A percentile compares a stretch with the other conserved stretches of the same genome.
Conservation (phyloP, 2,888 invertebrate genomes). For the Boloria euphrosyne region DNA sequence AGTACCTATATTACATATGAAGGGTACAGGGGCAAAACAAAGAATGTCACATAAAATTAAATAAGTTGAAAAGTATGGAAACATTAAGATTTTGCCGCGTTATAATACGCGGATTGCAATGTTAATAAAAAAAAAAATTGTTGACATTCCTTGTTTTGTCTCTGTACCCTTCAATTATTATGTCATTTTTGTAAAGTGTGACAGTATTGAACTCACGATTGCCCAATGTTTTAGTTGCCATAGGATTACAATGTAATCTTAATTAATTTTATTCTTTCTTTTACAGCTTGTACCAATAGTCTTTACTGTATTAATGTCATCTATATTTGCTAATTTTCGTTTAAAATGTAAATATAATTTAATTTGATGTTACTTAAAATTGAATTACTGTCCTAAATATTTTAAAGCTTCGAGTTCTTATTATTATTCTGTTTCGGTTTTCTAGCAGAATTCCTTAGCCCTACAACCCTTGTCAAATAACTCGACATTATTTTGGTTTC, state of each 20-base stretch:
- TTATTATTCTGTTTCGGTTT: slow-evolving; percentile 13
- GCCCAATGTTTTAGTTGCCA: not conserved
- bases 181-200: no score
- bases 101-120: no score
- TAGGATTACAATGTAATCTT: not conserved
- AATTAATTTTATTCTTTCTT: not conserved
- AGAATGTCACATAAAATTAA: no score
- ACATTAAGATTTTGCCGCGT: no score
- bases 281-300: not conserved
- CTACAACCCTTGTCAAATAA: slow-evolving; percentile 6
- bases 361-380: slow-evolving; percentile 1
- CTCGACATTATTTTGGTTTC: slow-evolving; percentile 13
- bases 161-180: no score
- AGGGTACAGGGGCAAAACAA: no score
- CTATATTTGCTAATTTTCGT: slow-evolving; percentile 1
- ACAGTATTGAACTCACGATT: no score
- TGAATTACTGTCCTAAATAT: not conserved
- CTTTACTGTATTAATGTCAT: not conserved
- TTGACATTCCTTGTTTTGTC: no score
- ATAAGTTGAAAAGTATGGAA: no score
- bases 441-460: slow-evolving; percentile 13
- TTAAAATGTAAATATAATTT: not conserved
- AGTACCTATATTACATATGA: no score
- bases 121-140: no score
- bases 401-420: not conserved